A percentile compares a stretch with the other conserved stretches of the same genome.
Conservation (phyloP, 1,140 invertebrate species). For the Bombyx mori region ASM3026992v2 NC_085113.1:150001-150500, state of each 20-base stretch:
- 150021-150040: slow-evolving; percentile 31
- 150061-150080: slow-evolving; percentile 25
- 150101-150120: slow-evolving; percentile 40
- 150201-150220: slow-evolving; percentile 17
- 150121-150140: slow-evolving; percentile 31
- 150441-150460: slow-evolving; percentile 31
- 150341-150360: slow-evolving; percentile 4
- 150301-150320: neutral
- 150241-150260: neutral
- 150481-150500: slow-evolving; percentile 31
- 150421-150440: slow-evolving; percentile 23
- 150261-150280: neutral
- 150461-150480: slow-evolving; percentile 35
- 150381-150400: slow-evolving; percentile 23
- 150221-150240: neutral
- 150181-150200: slow-evolving; percentile 27
- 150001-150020: slow-evolving; percentile 21
- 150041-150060: slow-evolving; percentile 32
- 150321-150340: neutral
- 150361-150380: slow-evolving; percentile 5
- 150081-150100: slow-evolving; percentile 33
- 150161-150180: slow-evolving; percentile 36
- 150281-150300: neutral
- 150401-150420: slow-evolving; percentile 1
- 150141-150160: slow-evolving; percentile 23